These are phyloP conservation scores for Gila robusta DNA, from an alignment of 2,797 vertebrate genomes.

Conservation along the genomic window DNA sequence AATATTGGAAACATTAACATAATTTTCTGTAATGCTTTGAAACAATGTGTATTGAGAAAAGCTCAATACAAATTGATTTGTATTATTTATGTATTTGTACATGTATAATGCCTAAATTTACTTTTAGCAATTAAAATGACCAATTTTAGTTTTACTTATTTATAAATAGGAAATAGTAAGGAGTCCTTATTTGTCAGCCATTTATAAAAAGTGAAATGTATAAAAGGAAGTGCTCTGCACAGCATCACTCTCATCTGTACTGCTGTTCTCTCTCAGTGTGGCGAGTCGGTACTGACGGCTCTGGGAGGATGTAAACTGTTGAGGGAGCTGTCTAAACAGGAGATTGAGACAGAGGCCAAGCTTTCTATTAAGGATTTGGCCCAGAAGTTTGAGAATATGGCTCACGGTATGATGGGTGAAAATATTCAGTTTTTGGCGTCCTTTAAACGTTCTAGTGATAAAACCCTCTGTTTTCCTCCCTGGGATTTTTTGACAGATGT, in stretches of 20 bases:
- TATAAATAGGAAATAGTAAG: not conserved
- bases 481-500: constrained; percentile 71
- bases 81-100: not conserved
- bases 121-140: not conserved
- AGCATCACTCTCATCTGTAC: not conserved
- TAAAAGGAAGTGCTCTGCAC: not conserved
- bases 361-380: constrained; percentile 85
- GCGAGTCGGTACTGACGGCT: constrained; percentile 84
- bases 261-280: constrained; percentile 64
- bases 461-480: not conserved
- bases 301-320: constrained; percentile 86
- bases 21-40: not conserved
- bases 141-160: not conserved
- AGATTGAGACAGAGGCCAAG: constrained; percentile 81
- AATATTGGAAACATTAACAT: not conserved
- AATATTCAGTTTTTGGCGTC: not conserved
- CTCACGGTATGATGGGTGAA: constrained; percentile 78
- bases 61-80: not conserved
- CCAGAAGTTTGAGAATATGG: constrained; percentile 84
- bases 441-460: not conserved
- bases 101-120: not conserved
- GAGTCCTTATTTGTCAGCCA: not conserved
- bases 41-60: not conserved
- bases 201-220: not conserved
- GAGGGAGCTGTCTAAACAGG: constrained; percentile 84